A percentile compares a stretch with the other conserved stretches of the same genome.
Conservation (phyloP, 2,113 vertebrate species). For the Paralichthys olivaceus region DNA sequence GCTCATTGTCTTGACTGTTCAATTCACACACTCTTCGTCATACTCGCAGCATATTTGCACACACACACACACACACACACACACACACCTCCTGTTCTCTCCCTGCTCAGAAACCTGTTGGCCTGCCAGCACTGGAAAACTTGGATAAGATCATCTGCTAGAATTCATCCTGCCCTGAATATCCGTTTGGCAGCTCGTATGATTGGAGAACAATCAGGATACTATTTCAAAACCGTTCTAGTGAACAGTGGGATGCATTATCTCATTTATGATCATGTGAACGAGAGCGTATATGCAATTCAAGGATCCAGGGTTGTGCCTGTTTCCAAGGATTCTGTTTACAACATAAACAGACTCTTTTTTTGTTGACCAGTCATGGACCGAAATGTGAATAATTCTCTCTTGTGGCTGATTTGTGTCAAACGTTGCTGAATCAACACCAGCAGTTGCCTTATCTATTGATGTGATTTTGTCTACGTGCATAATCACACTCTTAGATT, state of each 20-base stretch:
- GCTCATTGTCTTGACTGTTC: slow-evolving; percentile 54
- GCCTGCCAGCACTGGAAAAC: slow-evolving; percentile 66
- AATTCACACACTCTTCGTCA: slow-evolving; percentile 27
- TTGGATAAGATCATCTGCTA: slow-evolving; percentile 60
- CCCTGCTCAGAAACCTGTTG: slow-evolving; percentile 39
- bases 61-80: slow-evolving; percentile 33
- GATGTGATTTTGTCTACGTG: not conserved
- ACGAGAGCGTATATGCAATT: slow-evolving; percentile 51
- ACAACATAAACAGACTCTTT: slow-evolving; percentile 51
- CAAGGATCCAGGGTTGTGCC: slow-evolving; percentile 42
- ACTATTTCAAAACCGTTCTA: slow-evolving; percentile 64
- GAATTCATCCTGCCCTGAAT: slow-evolving; percentile 62
- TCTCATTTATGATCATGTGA: slow-evolving; percentile 64
- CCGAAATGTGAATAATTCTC: slow-evolving; percentile 24
- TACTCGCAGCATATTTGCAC: slow-evolving; percentile 27
- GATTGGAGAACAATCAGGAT: slow-evolving; percentile 71
- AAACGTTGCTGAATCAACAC: not conserved
- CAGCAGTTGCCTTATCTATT: not conserved
- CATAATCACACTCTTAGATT: too few relatives aligned
- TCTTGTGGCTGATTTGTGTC: slow-evolving; percentile 3
- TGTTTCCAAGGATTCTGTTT: slow-evolving; percentile 67
- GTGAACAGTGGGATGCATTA: slow-evolving; percentile 63
- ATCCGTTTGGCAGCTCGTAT: slow-evolving; percentile 69
- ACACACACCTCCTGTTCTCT: slow-evolving; percentile 35
- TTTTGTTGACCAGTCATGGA: slow-evolving; percentile 1